Conservation (phyloP, 1,140 invertebrate genomes). For the Rhopalosiphum maidis region DNA sequence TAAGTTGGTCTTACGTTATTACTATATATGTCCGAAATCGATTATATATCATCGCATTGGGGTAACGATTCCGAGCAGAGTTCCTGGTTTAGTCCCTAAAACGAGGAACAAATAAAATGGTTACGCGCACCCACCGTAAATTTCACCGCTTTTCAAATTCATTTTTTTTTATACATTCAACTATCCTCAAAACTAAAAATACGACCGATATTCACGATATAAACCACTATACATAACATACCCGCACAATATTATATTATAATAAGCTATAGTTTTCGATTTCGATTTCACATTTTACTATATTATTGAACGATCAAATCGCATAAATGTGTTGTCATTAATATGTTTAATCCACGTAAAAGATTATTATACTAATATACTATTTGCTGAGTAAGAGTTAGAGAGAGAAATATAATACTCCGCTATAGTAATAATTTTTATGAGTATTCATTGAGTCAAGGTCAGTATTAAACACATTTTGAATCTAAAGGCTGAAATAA, state of each 20-base stretch:
- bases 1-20: not conserved
- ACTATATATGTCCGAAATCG: not conserved
- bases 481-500: not conserved
- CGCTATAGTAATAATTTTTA: not conserved
- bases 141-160: not conserved
- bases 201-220: not conserved
- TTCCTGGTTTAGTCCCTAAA: not conserved
- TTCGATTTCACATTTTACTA: not conserved
- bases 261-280: not conserved
- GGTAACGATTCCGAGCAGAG: not conserved
- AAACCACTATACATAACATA: not conserved
- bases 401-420: not conserved
- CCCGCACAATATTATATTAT: not conserved
- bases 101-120: not conserved
- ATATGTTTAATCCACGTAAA: not conserved
- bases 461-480: not conserved
- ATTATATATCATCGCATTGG: not conserved
- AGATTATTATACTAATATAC: not conserved
- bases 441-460: not conserved
- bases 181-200: not conserved
- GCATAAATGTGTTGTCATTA: not conserved
- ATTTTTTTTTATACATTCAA: slow-evolving; percentile 7
- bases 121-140: not conserved
- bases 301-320: not conserved
- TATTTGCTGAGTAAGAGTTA: not conserved